These are phyloP conservation scores for Holcopasites calliopsidis DNA, from an alignment of 1,140 invertebrate species.

Conservation along the genomic window DNA sequence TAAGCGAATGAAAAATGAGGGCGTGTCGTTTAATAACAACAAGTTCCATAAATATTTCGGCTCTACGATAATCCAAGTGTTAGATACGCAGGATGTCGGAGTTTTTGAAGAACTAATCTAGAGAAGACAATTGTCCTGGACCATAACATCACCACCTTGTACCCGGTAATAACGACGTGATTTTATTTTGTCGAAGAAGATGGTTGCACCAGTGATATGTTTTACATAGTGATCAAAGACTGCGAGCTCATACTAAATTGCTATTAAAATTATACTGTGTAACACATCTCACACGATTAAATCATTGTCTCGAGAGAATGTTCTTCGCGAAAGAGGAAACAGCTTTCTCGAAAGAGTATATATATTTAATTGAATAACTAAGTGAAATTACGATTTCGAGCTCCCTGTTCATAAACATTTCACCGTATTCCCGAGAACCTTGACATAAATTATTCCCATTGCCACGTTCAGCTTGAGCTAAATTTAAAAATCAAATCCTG, in stretches of 20 bases:
- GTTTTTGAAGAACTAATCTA: no score
- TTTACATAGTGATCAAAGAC: neutral
- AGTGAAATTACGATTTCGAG: neutral
- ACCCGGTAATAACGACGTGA: constrained; percentile 43
- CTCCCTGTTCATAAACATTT: neutral
- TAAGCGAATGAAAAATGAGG: neutral
- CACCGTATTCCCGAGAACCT: neutral
- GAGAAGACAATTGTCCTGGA: neutral
- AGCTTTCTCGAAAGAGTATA: neutral
- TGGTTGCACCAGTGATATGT: neutral
- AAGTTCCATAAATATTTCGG: constrained; percentile 15
- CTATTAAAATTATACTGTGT: no score
- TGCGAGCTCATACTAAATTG: no score
- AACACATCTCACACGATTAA: neutral
- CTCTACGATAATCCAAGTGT: neutral
- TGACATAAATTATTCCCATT: neutral
- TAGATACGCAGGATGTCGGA: constrained; percentile 2
- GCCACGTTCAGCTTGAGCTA: no score
- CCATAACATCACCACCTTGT: constrained; percentile 27
- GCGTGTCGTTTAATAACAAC: neutral
- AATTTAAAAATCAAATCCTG: neutral
- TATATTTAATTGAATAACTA: no score
- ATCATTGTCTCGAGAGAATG: neutral
- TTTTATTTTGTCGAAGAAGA: neutral
- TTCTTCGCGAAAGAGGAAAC: neutral